Percentiles rank a stretch among this genome's conserved stretches.
phyloP scores from a whole-genome alignment of 2,797 vertebrate species.

The Eupleurogrammus muticus region DNA sequence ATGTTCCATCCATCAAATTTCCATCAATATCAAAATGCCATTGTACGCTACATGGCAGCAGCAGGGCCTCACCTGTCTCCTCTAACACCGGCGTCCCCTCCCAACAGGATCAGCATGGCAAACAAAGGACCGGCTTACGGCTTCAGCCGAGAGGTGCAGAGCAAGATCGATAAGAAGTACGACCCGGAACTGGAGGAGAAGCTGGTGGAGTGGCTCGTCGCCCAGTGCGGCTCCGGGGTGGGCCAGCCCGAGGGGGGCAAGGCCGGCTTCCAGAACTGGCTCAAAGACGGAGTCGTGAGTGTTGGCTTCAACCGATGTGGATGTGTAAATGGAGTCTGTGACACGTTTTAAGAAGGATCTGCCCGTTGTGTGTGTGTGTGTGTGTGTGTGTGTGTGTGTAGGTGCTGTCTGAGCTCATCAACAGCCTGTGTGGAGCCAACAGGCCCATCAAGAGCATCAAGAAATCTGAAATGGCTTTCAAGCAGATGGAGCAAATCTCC shows the following conservation, averaged over 20 bases:
- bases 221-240: slow-evolving; percentile 85
- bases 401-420: slow-evolving; percentile 93
- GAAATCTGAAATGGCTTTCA: slow-evolving; percentile 90
- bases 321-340: slow-evolving; percentile 8
- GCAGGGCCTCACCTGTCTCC: slow-evolving; percentile 2
- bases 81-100: slow-evolving; percentile 32
- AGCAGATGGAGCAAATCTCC: slow-evolving; percentile 97
- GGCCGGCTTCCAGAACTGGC: slow-evolving; percentile 93
- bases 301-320: slow-evolving; percentile 4
- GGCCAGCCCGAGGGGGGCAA: slow-evolving; percentile 86
- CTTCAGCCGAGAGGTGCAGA: slow-evolving; percentile 93
- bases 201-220: slow-evolving; percentile 91
- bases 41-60: slow-evolving; percentile 8
- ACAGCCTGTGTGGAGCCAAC: slow-evolving; percentile 86
- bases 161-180: slow-evolving; percentile 97
- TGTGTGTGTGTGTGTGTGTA: slow-evolving; percentile 79
- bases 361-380: slow-evolving; percentile 55
- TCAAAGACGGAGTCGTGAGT: slow-evolving; percentile 95
- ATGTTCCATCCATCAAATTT: slow-evolving; percentile 33
- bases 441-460: slow-evolving; percentile 88
- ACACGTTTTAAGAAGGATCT: background rate
- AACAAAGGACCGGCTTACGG: slow-evolving; percentile 93
- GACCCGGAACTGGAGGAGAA: slow-evolving; percentile 92
- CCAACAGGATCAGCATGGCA: slow-evolving; percentile 85
- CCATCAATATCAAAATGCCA: slow-evolving; percentile 19